These are phyloP conservation scores for Anolis apletophallus DNA, from an alignment of 2,797 vertebrate genomes.

Conservation along the genomic window DNA sequence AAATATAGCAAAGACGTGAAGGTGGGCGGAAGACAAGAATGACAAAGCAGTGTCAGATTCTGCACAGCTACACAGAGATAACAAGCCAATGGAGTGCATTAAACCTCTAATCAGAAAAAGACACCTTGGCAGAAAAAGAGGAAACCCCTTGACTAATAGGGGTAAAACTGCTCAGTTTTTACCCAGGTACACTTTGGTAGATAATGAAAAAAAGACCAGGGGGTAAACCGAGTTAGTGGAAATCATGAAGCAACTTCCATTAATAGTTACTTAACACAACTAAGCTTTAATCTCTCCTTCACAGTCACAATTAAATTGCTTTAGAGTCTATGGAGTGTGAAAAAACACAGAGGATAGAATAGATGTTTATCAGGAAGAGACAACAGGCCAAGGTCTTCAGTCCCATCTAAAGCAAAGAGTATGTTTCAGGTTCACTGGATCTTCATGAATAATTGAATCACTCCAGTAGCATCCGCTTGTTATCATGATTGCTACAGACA, in stretches of 20 bases:
- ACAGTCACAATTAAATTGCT: background rate
- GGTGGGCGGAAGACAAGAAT: background rate
- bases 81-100: background rate
- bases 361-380: conserved; percentile 7
- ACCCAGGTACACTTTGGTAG: background rate
- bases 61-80: background rate
- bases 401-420: fast-evolving
- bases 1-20: too few relatives aligned
- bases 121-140: background rate
- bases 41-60: background rate
- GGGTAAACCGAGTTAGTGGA: fast-evolving
- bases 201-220: background rate
- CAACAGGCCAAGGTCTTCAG: conserved; percentile 23
- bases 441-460: background rate
- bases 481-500: conserved; percentile 16
- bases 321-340: background rate
- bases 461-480: conserved; percentile 22
- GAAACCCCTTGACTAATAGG: background rate
- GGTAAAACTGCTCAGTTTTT: conserved; percentile 22
- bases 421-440: conserved; percentile 12
- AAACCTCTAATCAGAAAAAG: background rate
- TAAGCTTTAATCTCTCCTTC: background rate
- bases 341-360: background rate
- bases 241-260: background rate
- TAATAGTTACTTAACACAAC: background rate